Percentiles rank a stretch among this genome's conserved stretches.
phyloP scores from a whole-genome alignment of 2,113 vertebrate genomes.

The Trematomus loennbergii region DNA sequence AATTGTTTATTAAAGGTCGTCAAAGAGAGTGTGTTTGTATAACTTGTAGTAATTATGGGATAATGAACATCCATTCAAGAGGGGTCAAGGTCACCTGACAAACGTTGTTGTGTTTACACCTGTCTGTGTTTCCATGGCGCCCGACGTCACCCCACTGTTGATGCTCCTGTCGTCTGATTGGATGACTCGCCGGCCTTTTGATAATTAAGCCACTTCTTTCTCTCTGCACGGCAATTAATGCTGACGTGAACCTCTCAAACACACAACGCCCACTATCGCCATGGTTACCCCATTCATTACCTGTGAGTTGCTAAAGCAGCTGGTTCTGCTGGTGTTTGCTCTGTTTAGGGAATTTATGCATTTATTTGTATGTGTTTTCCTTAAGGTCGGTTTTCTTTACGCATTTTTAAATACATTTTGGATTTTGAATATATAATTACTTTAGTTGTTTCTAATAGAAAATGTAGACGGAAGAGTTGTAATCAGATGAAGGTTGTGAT shows the following conservation, averaged over 20 bases:
- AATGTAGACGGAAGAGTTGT: too few relatives aligned
- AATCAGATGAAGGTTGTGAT: too few relatives aligned
- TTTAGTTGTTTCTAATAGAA: too few relatives aligned
- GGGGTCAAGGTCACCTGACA: constrained; percentile 37
- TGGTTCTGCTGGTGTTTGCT: too few relatives aligned
- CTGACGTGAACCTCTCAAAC: constrained; percentile 14
- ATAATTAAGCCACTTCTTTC: constrained; percentile 39
- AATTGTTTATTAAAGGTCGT: not conserved
- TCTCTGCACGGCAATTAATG: constrained; percentile 31
- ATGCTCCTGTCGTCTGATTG: constrained; percentile 21
- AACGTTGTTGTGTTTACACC: constrained; percentile 1
- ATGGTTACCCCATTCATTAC: constrained; percentile 15
- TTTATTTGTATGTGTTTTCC: too few relatives aligned
- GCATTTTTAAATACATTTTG: too few relatives aligned
- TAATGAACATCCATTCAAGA: constrained; percentile 11
- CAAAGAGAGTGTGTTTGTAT: not conserved
- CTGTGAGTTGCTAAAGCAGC: too few relatives aligned
- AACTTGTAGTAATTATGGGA: constrained; percentile 1
- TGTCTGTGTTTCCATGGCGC: not conserved
- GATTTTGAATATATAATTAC: too few relatives aligned
- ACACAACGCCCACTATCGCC: not conserved
- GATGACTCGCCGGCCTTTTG: not conserved
- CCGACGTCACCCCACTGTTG: constrained; percentile 26
- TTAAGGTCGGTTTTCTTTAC: too few relatives aligned
- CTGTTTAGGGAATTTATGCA: too few relatives aligned